Evolutionary conservation across 2,888 invertebrate genomes (phyloP).

Genomic region (Unio delphinus): DNA sequence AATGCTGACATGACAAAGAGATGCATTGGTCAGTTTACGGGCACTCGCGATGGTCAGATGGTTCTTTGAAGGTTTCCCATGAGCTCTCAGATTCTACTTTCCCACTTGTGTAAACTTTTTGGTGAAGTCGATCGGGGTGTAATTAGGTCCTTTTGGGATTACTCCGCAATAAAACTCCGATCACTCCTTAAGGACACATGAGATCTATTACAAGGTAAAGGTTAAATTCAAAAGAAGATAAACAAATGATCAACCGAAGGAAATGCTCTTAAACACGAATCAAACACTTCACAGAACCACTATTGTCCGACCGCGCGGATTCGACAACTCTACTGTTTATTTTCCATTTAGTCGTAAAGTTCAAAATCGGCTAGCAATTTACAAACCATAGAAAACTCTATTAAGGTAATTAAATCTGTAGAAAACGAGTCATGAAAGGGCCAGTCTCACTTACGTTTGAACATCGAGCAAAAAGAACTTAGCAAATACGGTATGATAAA

Average conservation of each 20-base stretch:
- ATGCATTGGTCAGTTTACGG: too few species aligned
- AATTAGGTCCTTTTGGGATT: slow-evolving; percentile 30
- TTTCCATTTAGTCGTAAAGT: slow-evolving; percentile 25
- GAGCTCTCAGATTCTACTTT: background rate
- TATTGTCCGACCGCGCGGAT: slow-evolving; percentile 23
- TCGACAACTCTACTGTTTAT: slow-evolving; percentile 34
- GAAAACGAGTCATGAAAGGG: too few species aligned
- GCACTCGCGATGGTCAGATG: too few species aligned
- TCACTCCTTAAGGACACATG: background rate
- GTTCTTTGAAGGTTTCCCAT: too few species aligned
- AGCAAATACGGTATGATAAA: too few species aligned
- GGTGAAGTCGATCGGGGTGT: slow-evolving; percentile 23
- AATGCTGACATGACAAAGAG: too few species aligned
- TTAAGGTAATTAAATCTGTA: slow-evolving; percentile 6
- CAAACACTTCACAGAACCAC: slow-evolving; percentile 19
- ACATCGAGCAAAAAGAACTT: too few species aligned
- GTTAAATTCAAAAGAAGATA: slow-evolving; percentile 32
- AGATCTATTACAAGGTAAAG: slow-evolving; percentile 4
- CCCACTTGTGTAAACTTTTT: slow-evolving; percentile 25
- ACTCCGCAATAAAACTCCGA: background rate
- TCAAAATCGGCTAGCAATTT: background rate
- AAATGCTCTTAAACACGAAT: slow-evolving; percentile 34
- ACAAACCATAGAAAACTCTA: slow-evolving; percentile 6
- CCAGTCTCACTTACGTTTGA: too few species aligned
- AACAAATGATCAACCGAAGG: slow-evolving; percentile 22